These are phyloP conservation scores for Acanthornis magna DNA, from an alignment of 2,797 vertebrate genomes.

Conservation along the genomic window DNA sequence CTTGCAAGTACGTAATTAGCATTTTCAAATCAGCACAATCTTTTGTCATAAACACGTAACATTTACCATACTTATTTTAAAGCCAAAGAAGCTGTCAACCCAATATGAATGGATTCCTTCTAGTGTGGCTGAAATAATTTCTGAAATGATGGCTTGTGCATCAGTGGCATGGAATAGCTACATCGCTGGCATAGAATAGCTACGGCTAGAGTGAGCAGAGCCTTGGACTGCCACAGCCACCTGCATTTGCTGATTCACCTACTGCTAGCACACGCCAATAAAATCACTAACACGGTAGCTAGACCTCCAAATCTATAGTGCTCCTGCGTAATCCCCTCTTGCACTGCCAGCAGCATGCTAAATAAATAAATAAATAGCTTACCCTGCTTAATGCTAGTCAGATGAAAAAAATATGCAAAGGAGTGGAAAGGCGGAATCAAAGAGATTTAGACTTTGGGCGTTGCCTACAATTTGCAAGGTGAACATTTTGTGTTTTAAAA, in stretches of 20 bases:
- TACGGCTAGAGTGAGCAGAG: not conserved
- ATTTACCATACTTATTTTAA: not conserved
- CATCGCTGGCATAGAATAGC: no score
- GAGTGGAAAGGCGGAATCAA: not conserved
- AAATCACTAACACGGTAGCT: not conserved
- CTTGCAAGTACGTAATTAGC: not conserved
- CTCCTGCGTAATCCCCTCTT: not conserved
- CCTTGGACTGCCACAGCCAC: not conserved
- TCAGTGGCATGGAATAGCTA: no score
- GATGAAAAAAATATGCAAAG: not conserved
- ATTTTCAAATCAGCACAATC: not conserved
- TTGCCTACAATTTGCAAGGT: not conserved
- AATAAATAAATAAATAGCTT: not conserved
- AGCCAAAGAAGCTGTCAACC: not conserved
- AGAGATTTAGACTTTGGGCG: not conserved
- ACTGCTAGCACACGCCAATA: not conserved
- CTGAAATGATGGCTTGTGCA: not conserved
- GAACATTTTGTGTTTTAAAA: not conserved
- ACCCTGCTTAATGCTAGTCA: not conserved
- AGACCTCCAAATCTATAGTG: not conserved
- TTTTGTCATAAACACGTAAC: not conserved
- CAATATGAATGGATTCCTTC: not conserved
- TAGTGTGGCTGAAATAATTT: not conserved
- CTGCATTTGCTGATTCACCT: not conserved
- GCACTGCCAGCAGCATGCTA: not conserved